Evolutionary conservation across 2,888 invertebrate species (phyloP).

Genomic region (Drosophila nigritarsus): DNA sequence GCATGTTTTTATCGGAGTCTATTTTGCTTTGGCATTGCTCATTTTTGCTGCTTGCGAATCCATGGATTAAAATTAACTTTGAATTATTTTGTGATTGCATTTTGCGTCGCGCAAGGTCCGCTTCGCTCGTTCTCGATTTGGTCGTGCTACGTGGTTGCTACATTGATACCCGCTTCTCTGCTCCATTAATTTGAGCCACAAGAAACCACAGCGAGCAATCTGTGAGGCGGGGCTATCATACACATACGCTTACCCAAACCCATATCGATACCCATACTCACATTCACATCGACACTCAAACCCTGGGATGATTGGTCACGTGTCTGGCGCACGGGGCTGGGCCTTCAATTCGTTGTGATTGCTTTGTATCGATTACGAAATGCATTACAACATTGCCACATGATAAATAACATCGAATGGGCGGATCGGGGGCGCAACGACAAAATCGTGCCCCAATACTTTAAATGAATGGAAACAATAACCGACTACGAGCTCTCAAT

Average conservation of each 20-base stretch:
- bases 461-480: conserved; percentile 49
- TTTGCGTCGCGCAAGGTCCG: conserved; percentile 30
- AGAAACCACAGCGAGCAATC: conserved; percentile 20
- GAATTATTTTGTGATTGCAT: conserved; percentile 65
- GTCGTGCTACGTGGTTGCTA: conserved; percentile 44
- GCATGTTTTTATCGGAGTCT: neutral
- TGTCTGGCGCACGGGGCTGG: conserved; percentile 53
- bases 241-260: conserved; percentile 24
- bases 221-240: conserved; percentile 27
- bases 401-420: conserved; percentile 74
- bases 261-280: neutral
- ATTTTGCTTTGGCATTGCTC: conserved; percentile 4
- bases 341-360: conserved; percentile 74
- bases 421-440: conserved; percentile 16
- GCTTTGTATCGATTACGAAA: conserved; percentile 83
- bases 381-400: conserved; percentile 78
- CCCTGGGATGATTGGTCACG: conserved; percentile 68
- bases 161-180: conserved; percentile 9
- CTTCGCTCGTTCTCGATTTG: neutral
- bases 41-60: conserved; percentile 16
- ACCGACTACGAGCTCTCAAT: neutral
- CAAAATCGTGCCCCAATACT: conserved; percentile 26
- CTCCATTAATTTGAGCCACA: conserved; percentile 49
- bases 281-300: conserved; percentile 5
- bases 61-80: conserved; percentile 47